Percentiles rank a stretch among this genome's conserved stretches.
Conservation (phyloP, 1,140 invertebrate species). For the Papilio helenus region DNA sequence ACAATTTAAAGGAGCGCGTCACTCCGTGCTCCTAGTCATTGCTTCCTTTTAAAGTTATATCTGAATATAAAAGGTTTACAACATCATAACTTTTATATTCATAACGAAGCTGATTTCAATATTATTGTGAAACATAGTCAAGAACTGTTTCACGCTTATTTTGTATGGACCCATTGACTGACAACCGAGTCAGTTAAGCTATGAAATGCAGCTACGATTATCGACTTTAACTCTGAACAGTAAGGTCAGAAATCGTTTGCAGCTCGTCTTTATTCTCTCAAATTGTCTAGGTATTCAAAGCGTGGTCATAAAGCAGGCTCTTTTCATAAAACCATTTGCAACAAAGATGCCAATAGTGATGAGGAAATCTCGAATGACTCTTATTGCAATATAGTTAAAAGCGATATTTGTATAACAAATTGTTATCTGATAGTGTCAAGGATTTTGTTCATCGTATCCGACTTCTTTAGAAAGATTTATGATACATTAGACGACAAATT, state of each 20-base stretch:
- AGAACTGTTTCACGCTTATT: conserved; percentile 40
- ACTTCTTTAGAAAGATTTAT: conserved; percentile 59
- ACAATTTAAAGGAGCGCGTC: not conserved
- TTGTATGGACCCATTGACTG: conserved; percentile 42
- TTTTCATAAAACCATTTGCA: conserved; percentile 57
- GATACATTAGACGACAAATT: conserved; percentile 49
- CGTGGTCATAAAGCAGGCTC: conserved; percentile 50
- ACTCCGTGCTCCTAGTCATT: conserved; percentile 15
- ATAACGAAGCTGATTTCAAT: conserved; percentile 39
- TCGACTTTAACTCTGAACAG: not conserved
- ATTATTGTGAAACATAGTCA: conserved; percentile 39
- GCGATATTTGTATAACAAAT: not conserved
- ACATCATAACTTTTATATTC: conserved; percentile 29
- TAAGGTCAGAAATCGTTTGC: conserved; percentile 24
- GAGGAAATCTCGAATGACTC: conserved; percentile 18
- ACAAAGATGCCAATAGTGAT: conserved; percentile 39
- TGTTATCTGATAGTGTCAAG: conserved; percentile 25
- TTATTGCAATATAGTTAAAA: not conserved
- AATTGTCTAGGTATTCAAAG: conserved; percentile 52
- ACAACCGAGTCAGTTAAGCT: conserved; percentile 39
- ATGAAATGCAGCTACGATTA: not conserved
- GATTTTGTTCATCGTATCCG: conserved; percentile 40
- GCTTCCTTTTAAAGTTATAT: conserved; percentile 22
- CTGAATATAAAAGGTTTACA: conserved; percentile 33
- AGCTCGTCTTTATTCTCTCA: conserved; percentile 17